Base-by-base conservation (phyloP, 2,113 vertebrate genomes). In the Scartelaos histophorus region DNA sequence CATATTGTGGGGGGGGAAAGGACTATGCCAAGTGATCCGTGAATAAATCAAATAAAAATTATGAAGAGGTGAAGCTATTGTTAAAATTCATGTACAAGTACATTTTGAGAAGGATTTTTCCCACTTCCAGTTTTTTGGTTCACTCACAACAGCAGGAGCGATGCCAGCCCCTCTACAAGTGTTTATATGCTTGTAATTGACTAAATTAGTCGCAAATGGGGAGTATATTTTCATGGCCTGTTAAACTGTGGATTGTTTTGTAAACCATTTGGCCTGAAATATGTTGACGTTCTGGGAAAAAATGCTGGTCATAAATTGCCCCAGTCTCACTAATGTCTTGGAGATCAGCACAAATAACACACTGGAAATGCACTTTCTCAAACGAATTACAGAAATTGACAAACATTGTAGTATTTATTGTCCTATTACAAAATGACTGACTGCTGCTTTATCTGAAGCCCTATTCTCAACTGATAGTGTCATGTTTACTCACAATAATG, bases 1-100 rank as follows among this genome's bases (percentile, higher is more conserved):
- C 38, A 43, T 43, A 91, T 78, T 83, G 78, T 84, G 65, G 68
- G 71, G 68, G 71, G 81, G 19, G n/a, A 78, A 88, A 87, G 64
- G 70, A 67, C 78, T 70, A 51, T 82, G 66, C 86, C 84, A 85
- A 81, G 80, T 79, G 83, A 90, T 74, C 74, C 74, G 45, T 53
- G 71, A 76, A 85, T 57, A 76, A 90, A 74, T 76, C 70, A 85
- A 75, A 73, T 83, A 71, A 70, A 73, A 83, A 80, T 35, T 73
- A 66, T 68, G 22, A 80, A 77, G 85, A 84, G 65, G 65, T 85
- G 80, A 82, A 61, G 70, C 69, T 72, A 3, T 69, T 78, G 76
- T 76, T 71, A 71, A 53, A 66, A 82, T 71, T 75, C 54, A 60
- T 66, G 66, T 71, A 35, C 29, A 70, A 64, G 45, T 24, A 12